phyloP scores from a whole-genome alignment of 1,140 invertebrate species.

The Conus ventricosus region DNA sequence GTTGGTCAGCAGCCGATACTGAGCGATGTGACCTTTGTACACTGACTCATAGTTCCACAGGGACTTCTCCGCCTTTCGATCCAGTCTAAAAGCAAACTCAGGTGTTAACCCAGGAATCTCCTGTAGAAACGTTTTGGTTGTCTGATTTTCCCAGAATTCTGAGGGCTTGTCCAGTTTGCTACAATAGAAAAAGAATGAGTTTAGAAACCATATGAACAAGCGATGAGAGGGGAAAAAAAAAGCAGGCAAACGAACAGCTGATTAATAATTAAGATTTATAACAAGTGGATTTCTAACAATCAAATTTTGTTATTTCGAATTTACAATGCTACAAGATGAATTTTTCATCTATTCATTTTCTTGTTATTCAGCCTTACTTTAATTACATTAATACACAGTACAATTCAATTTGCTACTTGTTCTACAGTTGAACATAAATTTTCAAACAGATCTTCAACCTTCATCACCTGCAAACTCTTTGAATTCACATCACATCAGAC shows the following conservation, averaged over 20 bases:
- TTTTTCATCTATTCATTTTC: too few relatives aligned
- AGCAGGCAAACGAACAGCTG: neutral
- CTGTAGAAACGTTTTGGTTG: slow-evolving; percentile 60
- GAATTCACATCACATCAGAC: too few relatives aligned
- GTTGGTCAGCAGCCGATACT: slow-evolving; percentile 50
- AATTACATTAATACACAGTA: too few relatives aligned
- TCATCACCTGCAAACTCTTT: too few relatives aligned
- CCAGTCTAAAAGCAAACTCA: slow-evolving; percentile 71
- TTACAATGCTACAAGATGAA: neutral
- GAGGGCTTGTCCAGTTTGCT: neutral
- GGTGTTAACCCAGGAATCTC: slow-evolving; percentile 62
- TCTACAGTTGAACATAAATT: too few relatives aligned
- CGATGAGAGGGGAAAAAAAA: neutral
- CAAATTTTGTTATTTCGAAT: neutral
- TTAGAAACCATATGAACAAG: neutral
- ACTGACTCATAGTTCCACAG: slow-evolving; percentile 70
- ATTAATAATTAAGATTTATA: neutral
- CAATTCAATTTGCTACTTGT: too few relatives aligned
- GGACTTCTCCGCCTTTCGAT: slow-evolving; percentile 65
- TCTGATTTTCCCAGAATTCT: slow-evolving; percentile 17
- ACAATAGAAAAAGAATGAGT: neutral
- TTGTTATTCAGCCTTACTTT: too few relatives aligned
- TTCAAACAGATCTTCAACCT: too few relatives aligned
- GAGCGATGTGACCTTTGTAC: slow-evolving; percentile 70
- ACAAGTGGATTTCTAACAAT: neutral